A percentile compares a stretch with the other conserved stretches of the same genome.
These are phyloP conservation scores for Nannobrachium achirus DNA, from an alignment of 2,113 vertebrate genomes.

Conservation along the genomic window DNA sequence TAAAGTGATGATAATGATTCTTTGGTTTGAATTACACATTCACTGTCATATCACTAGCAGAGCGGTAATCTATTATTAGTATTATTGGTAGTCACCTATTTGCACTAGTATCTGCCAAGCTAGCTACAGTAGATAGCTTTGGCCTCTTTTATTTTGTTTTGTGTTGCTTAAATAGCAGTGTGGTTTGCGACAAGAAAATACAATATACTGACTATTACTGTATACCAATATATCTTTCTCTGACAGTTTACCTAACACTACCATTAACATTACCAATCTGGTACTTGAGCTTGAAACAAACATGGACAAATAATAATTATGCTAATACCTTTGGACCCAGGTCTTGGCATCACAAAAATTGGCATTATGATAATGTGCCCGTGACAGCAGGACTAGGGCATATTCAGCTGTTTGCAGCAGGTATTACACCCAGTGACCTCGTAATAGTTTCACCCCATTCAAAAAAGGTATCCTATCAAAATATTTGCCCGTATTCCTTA, in stretches of 20 bases:
- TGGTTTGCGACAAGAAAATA: background rate
- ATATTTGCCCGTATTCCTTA: background rate
- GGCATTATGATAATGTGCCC: background rate
- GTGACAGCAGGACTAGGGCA: background rate
- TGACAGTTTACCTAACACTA: constrained; percentile 4
- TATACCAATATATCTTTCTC: background rate
- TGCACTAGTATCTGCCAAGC: background rate
- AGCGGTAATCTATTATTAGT: background rate
- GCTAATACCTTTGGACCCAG: background rate
- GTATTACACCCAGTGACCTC: background rate
- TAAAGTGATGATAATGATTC: background rate
- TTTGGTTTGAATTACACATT: constrained; percentile 10
- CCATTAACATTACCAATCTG: constrained; percentile 21
- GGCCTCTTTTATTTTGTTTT: background rate
- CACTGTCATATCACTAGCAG: background rate
- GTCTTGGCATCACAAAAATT: background rate
- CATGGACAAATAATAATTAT: background rate
- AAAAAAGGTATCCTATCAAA: background rate
- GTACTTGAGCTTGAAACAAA: constrained; percentile 22
- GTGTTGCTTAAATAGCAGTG: background rate
- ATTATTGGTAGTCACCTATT: background rate
- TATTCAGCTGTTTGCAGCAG: background rate
- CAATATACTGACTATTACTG: no score
- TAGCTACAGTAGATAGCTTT: background rate
- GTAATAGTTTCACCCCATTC: background rate